Percentiles rank a stretch among this genome's conserved stretches.
Conservation (phyloP, 2,797 vertebrate species). For the Knipowitschia caucasica region DNA sequence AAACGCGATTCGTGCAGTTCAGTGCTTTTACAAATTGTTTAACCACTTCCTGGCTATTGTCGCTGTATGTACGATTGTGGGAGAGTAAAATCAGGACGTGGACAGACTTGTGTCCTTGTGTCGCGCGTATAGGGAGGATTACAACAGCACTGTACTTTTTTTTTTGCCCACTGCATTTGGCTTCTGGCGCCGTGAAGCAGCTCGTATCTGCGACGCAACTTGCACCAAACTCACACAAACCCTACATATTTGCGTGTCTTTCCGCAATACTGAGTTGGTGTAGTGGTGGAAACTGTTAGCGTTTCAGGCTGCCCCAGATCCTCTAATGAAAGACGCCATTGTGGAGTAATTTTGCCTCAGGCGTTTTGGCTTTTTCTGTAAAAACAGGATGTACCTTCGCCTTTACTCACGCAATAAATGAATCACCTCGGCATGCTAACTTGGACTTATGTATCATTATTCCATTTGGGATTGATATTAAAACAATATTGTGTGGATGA, state of each 20-base stretch:
- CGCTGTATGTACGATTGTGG: slow-evolving; percentile 44
- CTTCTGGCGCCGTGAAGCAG: slow-evolving; percentile 60
- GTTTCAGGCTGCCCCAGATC: slow-evolving; percentile 78
- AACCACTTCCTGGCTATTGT: slow-evolving; percentile 78
- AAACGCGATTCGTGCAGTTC: slow-evolving; percentile 75
- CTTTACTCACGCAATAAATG: slow-evolving; percentile 55
- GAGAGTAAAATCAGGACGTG: slow-evolving; percentile 11
- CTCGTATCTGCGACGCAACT: slow-evolving; percentile 48
- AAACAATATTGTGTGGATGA: not conserved
- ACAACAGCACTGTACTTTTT: slow-evolving; percentile 42
- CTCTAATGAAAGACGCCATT: slow-evolving; percentile 83
- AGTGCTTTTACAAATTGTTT: slow-evolving; percentile 68
- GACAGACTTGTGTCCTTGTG: not conserved
- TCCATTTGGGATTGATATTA: slow-evolving; percentile 18
- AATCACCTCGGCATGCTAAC: slow-evolving; percentile 53
- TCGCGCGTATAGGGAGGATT: slow-evolving; percentile 20
- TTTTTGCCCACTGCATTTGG: slow-evolving; percentile 52
- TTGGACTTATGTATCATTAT: slow-evolving; percentile 13
- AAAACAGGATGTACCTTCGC: slow-evolving; percentile 65
- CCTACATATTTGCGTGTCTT: slow-evolving; percentile 21
- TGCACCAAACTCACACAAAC: slow-evolving; percentile 53
- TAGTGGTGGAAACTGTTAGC: slow-evolving; percentile 51
- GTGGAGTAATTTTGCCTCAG: slow-evolving; percentile 78
- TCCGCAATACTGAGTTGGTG: slow-evolving; percentile 11
- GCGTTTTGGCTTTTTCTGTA: slow-evolving; percentile 64